phyloP scores from a whole-genome alignment of 92 coral and sea anemone genomes.

The Diadumene lineata region DNA sequence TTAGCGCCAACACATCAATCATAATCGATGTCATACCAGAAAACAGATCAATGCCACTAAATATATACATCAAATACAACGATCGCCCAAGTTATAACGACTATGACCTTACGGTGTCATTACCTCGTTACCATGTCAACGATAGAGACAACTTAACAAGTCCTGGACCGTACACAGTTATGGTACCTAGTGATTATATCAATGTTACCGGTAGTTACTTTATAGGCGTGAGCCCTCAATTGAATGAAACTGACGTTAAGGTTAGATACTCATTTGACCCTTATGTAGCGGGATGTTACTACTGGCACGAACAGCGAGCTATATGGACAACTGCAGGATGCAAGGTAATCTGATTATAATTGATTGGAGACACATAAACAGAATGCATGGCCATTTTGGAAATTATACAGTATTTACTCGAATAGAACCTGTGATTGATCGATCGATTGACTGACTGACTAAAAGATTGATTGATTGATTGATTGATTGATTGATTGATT shows the following conservation, averaged over 20 bases:
- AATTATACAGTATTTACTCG: too few relatives aligned
- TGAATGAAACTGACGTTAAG: neutral
- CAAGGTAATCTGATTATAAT: constrained; percentile 39
- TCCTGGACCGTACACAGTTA: constrained; percentile 46
- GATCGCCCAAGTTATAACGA: constrained; percentile 53
- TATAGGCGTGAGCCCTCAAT: constrained; percentile 61
- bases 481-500: neutral
- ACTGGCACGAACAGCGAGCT: constrained; percentile 49
- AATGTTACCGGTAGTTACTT: constrained; percentile 65
- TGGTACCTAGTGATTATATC: constrained; percentile 53
- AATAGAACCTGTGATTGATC: too few relatives aligned
- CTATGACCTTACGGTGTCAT: constrained; percentile 52
- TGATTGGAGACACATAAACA: neutral
- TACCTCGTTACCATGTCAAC: constrained; percentile 45
- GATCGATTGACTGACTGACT: neutral
- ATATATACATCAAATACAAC: constrained; percentile 56
- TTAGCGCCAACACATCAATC: constrained; percentile 50
- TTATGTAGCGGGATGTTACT: constrained; percentile 74
- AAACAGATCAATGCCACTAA: constrained; percentile 27
- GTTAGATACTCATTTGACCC: constrained; percentile 73
- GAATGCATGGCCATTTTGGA: too few relatives aligned
- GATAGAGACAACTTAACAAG: constrained; percentile 14
- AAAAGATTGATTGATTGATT: neutral
- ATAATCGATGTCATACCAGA: constrained; percentile 52
- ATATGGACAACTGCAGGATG: constrained; percentile 80